Base-by-base conservation (phyloP, 2,113 vertebrate genomes). In the Microtus oregoni region DNA sequence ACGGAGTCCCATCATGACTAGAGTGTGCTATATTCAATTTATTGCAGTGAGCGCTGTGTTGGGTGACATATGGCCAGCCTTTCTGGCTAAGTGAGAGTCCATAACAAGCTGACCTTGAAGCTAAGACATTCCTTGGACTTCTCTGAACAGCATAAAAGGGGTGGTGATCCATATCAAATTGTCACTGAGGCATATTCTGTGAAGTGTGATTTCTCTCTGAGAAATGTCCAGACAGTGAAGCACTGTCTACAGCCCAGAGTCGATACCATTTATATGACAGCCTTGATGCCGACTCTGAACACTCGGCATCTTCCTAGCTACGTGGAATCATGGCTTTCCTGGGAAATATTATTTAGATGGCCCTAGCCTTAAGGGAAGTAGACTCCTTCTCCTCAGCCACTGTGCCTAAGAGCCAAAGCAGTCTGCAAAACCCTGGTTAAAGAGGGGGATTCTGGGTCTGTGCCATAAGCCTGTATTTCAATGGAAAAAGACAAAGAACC, bases 101-200 rank as follows among this genome's bases (percentile, higher is more conserved):
- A 47, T 86, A 65, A 90, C 79, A 94, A 86, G 72, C 73, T 97
- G 79, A 88, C 83, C 92, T 96, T 86, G 83, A 95, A 97, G 90
- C 95, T 0, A 30, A 94, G 87, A 91, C 78, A 94, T 95, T 96
- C 95, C 52, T 91, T 90, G 44, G 61, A 65, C 87, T 96, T 77
- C 89, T 91, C 93, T 94, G 83, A 92, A 41, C 70, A 63, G 83
- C 89, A 88, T 19, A 63, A 89, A 86, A 81, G 67, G 89, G 72
- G 97, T 94, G 93, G 97, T 94, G 87, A 95, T 93, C 94, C 96
- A 92, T 55, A 92, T 87, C 90, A 97, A 94, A 94, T 96, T 97
- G 94, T 97, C 96, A 90, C 96, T 87, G 35, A 96, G 41, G 58
- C 79, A 58, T 86, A 58, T 95, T 89, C 89, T 90, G 0, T 82